phyloP scores from a whole-genome alignment of 1,140 invertebrate species.

The Euschistus heros region DNA sequence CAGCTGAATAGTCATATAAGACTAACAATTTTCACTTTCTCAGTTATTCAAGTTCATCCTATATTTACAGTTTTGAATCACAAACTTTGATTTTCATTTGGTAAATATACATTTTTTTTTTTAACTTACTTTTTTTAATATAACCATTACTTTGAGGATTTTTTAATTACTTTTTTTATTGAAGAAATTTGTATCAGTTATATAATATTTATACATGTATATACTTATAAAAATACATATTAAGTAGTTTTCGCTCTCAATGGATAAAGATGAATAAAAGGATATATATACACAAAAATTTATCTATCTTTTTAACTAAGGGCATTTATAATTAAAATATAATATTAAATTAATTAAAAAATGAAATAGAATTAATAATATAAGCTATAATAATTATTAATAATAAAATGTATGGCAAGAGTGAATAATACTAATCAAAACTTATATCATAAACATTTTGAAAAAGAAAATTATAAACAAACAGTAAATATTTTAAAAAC shows the following conservation, averaged over 20 bases:
- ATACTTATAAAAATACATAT: conserved; percentile 17
- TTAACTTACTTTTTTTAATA: too few relatives aligned
- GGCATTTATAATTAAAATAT: conserved; percentile 6
- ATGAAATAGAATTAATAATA: neutral
- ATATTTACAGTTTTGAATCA: too few relatives aligned
- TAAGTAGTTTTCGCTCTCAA: conserved; percentile 14
- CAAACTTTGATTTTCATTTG: too few relatives aligned
- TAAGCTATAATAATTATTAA: conserved; percentile 5
- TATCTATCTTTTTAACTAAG: neutral
- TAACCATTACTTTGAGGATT: too few relatives aligned
- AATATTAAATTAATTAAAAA: neutral
- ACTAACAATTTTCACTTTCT: too few relatives aligned
- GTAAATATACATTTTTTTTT: too few relatives aligned
- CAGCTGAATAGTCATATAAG: too few relatives aligned
- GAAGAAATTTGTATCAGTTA: too few relatives aligned
- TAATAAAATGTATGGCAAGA: conserved; percentile 13
- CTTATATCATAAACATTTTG: neutral
- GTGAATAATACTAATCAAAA: conserved; percentile 9
- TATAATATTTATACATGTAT: neutral
- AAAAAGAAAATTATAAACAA: conserved; percentile 12
- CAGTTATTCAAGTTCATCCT: too few relatives aligned
- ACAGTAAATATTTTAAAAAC: neutral
- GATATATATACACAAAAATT: neutral
- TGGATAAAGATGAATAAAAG: neutral
- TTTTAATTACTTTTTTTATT: too few relatives aligned